phyloP scores from a whole-genome alignment of 1,140 invertebrate genomes.

The Carcinoscorpius rotundicauda region DNA sequence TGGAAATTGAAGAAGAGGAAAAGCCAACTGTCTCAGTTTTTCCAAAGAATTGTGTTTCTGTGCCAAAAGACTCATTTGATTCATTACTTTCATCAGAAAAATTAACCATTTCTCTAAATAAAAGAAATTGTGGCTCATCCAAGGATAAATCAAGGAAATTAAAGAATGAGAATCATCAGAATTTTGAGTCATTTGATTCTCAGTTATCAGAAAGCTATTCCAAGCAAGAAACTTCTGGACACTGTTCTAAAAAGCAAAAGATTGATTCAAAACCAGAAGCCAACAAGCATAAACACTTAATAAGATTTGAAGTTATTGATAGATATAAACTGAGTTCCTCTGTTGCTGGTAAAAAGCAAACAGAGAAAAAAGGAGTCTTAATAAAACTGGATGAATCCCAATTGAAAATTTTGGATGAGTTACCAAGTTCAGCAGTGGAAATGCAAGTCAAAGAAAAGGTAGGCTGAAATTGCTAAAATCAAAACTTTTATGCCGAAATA shows the following conservation, averaged over 20 bases:
- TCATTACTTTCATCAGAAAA: slow-evolving; percentile 8
- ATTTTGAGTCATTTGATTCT: too few species aligned
- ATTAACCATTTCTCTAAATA: not conserved
- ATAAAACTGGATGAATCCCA: slow-evolving; percentile 11
- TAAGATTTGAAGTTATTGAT: slow-evolving; percentile 11
- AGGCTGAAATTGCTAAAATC: slow-evolving; percentile 10
- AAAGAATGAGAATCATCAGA: too few species aligned
- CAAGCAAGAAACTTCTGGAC: slow-evolving; percentile 1
- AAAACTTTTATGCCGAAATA: too few species aligned
- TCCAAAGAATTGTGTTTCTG: slow-evolving; percentile 16
- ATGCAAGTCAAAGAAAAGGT: slow-evolving; percentile 95
- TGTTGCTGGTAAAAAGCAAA: too few species aligned
- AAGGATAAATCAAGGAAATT: too few species aligned
- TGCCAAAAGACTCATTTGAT: slow-evolving; percentile 19
- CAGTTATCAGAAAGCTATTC: slow-evolving; percentile 7
- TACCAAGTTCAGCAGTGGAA: slow-evolving; percentile 85
- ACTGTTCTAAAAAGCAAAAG: slow-evolving; percentile 10
- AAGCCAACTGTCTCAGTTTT: too few species aligned
- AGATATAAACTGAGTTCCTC: not conserved
- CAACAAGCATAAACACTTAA: slow-evolving; percentile 9
- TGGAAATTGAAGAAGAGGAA: slow-evolving; percentile 5
- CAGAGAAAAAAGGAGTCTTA: too few species aligned
- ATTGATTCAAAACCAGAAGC: slow-evolving; percentile 11
- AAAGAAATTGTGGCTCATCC: slow-evolving; percentile 1
- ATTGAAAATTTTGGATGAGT: slow-evolving; percentile 46